Conservation (phyloP, 1,140 invertebrate species). For the Drosophila grimshawi region DNA sequence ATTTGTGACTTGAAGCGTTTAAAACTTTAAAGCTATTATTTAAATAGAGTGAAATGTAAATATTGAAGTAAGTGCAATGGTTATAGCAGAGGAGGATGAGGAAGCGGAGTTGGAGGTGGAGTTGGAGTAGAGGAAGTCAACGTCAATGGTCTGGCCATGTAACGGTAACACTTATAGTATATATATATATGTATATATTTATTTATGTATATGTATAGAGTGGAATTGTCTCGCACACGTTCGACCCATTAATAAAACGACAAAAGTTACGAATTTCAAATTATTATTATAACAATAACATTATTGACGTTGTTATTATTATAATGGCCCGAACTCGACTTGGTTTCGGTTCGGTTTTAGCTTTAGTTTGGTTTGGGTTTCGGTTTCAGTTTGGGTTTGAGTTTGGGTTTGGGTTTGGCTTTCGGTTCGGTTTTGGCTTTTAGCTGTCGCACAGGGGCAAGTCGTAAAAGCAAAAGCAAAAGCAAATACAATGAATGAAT, state of each 20-base stretch:
- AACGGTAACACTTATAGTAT: constrained; percentile 16
- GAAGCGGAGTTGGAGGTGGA: neutral
- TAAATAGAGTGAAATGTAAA: constrained; percentile 73
- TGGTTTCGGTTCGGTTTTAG: constrained; percentile 14
- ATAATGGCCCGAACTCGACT: constrained; percentile 47
- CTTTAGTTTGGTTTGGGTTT: constrained; percentile 9
- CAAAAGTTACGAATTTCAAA: constrained; percentile 81
- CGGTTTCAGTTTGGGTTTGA: constrained; percentile 7
- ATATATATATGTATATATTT: constrained; percentile 5
- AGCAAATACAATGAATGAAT: constrained; percentile 50
- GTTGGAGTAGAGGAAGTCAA: neutral
- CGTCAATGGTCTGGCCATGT: constrained; percentile 53
- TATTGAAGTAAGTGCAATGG: constrained; percentile 58
- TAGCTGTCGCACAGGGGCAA: constrained; percentile 25
- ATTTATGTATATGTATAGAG: constrained; percentile 24
- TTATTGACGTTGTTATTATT: constrained; percentile 76
- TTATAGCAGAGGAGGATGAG: constrained; percentile 29
- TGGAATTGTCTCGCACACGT: constrained; percentile 58
- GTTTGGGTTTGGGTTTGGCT: constrained; percentile 8
- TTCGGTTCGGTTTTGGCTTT: constrained; percentile 14
- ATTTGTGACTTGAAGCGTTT: constrained; percentile 50
- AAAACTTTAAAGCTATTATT: constrained; percentile 66
- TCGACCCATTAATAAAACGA: constrained; percentile 84
- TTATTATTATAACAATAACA: constrained; percentile 81
- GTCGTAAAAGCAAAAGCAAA: constrained; percentile 60